Conservation (phyloP, 2,797 vertebrate genomes). For the Pangasius larnaudii region DNA sequence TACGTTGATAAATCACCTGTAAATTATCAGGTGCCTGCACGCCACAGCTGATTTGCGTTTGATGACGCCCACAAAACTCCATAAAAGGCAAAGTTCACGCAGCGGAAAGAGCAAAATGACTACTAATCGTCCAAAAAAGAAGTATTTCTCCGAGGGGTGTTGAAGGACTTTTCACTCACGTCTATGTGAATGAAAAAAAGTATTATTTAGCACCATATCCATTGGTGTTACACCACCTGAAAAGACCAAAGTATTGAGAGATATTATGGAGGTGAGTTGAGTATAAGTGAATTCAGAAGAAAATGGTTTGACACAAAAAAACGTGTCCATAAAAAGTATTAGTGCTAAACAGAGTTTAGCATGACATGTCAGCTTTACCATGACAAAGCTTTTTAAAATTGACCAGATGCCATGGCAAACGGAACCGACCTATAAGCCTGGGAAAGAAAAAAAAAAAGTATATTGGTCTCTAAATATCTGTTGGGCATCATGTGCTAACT, state of each 20-base stretch:
- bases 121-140: not conserved
- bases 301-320: no score
- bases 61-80: no score
- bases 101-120: not conserved
- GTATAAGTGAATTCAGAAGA: no score
- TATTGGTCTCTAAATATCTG: no score
- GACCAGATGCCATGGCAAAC: not conserved
- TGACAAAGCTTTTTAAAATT: not conserved
- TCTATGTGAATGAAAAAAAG: not conserved
- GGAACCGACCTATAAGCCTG: no score
- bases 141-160: not conserved
- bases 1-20: no score
- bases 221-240: not conserved
- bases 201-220: not conserved
- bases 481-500: no score
- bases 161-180: not conserved
- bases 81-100: no score
- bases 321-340: not conserved
- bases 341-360: not conserved
- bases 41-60: not conserved
- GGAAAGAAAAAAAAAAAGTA: no score
- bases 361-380: no score
- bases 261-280: not conserved
- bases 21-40: not conserved
- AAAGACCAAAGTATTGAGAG: not conserved